Evolutionary conservation across 2,888 invertebrate species (phyloP).

Genomic region (Eurytoma californica): DNA sequence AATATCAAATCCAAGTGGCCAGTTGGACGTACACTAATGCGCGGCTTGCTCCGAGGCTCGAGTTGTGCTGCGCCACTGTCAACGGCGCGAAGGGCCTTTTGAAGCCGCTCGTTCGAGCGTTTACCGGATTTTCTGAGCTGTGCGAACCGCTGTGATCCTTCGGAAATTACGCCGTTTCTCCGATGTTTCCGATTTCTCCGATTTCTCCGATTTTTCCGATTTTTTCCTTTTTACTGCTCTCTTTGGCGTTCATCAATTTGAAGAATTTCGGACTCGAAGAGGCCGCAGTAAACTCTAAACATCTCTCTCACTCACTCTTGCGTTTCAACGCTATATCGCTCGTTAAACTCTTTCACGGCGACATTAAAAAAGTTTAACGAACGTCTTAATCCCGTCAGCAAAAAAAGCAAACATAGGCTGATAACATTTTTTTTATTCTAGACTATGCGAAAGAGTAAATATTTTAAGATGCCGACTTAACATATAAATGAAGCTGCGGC

Average conservation of each 20-base stretch:
- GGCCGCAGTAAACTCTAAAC: not conserved
- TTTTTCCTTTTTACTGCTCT: no score
- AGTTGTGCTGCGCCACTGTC: not conserved
- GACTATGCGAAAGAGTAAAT: conserved; percentile 57
- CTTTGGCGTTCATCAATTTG: no score
- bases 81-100: not conserved
- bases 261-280: no score
- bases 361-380: conserved; percentile 31
- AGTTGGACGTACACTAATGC: conserved; percentile 43
- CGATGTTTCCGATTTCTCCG: no score
- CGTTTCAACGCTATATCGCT: conserved; percentile 20
- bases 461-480: conserved; percentile 58
- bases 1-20: conserved; percentile 29
- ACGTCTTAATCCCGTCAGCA: conserved; percentile 64
- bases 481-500: conserved; percentile 51
- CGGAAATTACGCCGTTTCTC: no score
- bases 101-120: not conserved
- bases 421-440: conserved; percentile 25
- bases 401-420: conserved; percentile 4
- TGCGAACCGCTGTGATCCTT: no score
- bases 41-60: not conserved
- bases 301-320: not conserved
- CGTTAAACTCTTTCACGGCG: conserved; percentile 25
- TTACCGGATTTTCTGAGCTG: not conserved
- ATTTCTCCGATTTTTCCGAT: no score